These are phyloP conservation scores for Dissostichus mawsoni DNA, from an alignment of 2,113 vertebrate species.

Conservation along the genomic window DNA sequence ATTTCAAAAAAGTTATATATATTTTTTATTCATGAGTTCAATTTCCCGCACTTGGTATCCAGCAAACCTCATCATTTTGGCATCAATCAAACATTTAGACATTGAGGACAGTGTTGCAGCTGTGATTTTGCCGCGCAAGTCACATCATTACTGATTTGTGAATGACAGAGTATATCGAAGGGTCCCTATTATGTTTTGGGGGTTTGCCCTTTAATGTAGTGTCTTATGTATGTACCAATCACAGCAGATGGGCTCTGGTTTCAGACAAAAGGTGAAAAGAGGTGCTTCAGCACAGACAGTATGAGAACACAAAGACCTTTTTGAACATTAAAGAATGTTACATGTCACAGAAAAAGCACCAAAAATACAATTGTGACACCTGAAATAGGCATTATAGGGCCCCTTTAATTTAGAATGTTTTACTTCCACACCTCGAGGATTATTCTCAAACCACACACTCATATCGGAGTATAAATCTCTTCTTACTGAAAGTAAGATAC, in stretches of 20 bases:
- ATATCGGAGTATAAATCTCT: not conserved
- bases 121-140: not conserved
- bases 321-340: too few species aligned
- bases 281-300: too few species aligned
- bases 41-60: conserved; percentile 6
- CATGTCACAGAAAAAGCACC: too few species aligned
- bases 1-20: not conserved
- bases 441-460: not conserved
- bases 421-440: not conserved
- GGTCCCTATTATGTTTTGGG: too few species aligned
- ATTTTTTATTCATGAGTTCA: conserved; percentile 19
- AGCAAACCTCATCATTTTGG: conserved; percentile 3
- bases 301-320: too few species aligned
- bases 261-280: too few species aligned
- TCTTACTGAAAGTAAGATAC: not conserved
- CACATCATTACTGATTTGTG: conserved; percentile 8
- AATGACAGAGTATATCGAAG: not conserved
- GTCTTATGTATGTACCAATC: too few species aligned
- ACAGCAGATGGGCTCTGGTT: too few species aligned
- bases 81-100: not conserved
- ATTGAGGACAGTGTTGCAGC: too few species aligned
- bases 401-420: not conserved
- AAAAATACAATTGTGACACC: too few species aligned
- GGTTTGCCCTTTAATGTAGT: too few species aligned
- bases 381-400: too few species aligned